Evolutionary conservation across 2,113 vertebrate genomes (phyloP), one percentile per base, ranked within the genome.

Genomic region (Calonectris borealis): DNA sequence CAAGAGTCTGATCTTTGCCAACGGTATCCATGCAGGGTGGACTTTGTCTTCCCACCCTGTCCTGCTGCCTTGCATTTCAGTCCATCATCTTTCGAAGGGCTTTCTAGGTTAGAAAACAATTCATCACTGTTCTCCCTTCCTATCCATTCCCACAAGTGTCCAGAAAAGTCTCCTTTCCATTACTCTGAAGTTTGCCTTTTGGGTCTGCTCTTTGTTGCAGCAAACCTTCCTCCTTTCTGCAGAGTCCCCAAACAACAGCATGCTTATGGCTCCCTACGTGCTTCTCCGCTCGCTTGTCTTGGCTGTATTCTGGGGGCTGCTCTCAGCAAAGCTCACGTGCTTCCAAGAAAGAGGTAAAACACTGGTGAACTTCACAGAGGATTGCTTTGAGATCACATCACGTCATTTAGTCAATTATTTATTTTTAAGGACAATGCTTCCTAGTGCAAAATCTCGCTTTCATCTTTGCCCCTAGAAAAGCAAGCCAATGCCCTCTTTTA

Each of bases 311-410:
- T 40, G 8, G 6, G 18, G 18, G 11, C 1, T 65, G 20, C 9
- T 40, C 22, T 49, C 16, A 65, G 6, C 20, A 52, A 31, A 54
- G 19, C 18, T 29, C 31, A 2, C 0, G 3, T 0, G 2, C 17
- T 55, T 55, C 27, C 54, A 64, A 4, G 25, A 55, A 31, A 60
- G 13, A 54, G 10, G 9, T 3, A 32, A 83, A 71, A 27, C 11
- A 20, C 0, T 2, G 4, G 20, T 12, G 26, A 38, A 13, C 55
- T 78, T 31, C 32, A 40, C 8, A 11, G 16, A 25, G 9, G 16
- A 51, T 18, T 46, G 9, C 16, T 71, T 15, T 44, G 27, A 21
- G 21, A 64, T 60, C 22, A 24, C 31, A 44, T n/a, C 3, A 2
- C 3, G 2, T 12, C 11, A 8, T 46, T 36, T 34, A 38, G 12